Base-by-base conservation (phyloP, 2,888 invertebrate genomes). In the Drosophila aldrichi region DNA sequence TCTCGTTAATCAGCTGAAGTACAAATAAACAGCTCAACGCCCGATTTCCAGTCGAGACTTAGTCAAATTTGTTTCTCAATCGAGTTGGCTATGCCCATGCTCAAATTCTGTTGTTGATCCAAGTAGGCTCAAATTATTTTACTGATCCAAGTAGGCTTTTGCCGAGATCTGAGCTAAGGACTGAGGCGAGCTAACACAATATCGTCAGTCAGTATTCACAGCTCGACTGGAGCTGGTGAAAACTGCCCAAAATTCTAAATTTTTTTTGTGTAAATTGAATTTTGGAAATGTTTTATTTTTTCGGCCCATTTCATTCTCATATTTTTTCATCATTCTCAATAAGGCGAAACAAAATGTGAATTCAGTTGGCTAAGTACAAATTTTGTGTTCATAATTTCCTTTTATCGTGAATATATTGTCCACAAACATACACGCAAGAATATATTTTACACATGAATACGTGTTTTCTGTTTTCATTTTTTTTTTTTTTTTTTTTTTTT, bases 1-100 rank as follows among this genome's bases (percentile, higher is more conserved):
- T 64, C 67, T 69, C 66, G 56, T 64, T 75, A 86, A 80, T 86
- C 83, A 70, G 68, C 67, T 82, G 61, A 83, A 79, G 78, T 76
- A 80, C 72, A 74, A 46, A 40, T 29, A 36, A 44, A 18, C 46
- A 46, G 16, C 22, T 36, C 44, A n/a, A 8, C 22, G 12, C 44
- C 7, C 38, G 6, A 7, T 7, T 32, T 49, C 22, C 32, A 18
- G n/a, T n/a, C 1, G 48, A 18, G 0, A 12, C 10, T 8, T 34
- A 34, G 43, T 25, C 25, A 3, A 34, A n/a, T 34, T 43, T 16
- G 9, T 2, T 32, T 3, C 20, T 18, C 16, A 14, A 20, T 14
- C 49, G 6, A 34, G 32, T 18, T 32, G 32, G n/a, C n/a, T n/a
- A n/a, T n/a, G 32, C 32, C 2, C 6, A 6, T 7, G 32, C n/a